Evolutionary conservation across 2,113 vertebrate genomes (phyloP), one percentile per base, ranked within the genome.

Genomic region (Benitochromis conjunctus): DNA sequence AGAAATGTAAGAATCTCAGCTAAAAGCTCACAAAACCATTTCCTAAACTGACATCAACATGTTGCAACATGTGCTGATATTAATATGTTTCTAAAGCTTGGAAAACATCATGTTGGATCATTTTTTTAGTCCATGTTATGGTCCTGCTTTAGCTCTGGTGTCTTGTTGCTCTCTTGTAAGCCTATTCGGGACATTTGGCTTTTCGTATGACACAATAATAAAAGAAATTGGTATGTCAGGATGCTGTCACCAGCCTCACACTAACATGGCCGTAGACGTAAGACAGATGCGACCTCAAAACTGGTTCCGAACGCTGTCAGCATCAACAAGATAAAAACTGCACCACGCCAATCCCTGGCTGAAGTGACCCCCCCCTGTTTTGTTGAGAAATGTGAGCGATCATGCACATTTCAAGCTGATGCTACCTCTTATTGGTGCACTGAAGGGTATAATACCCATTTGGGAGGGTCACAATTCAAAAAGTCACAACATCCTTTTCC

Each of bases 351-450:
- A 16, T 41, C 77, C 66, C 24, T 3, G 29, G 41, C 74, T 31
- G 13, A 24, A 7, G 60, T 36, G 78, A 89, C 86, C 90, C 87
- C 78, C 18, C 60, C 26, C 21, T 43, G 56, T 71, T 71, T 80
- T 54, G 51, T 41, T 79, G 85, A 81, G 77, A 86, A 66, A 82
- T 64, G 85, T 16, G 29, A 24, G 62, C 21, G 60, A 87, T 91
- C 81, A 55, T 74, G 71, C 57, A 83, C 82, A 91, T 92, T 87
- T 91, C 74, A 76, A 80, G 78, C 46, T 48, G 83, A 82, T 78
- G 2, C 62, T 43, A 5, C 78, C 19, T 90, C 81, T 89, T 66
- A 85, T 43, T 80, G 74, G 64, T 12, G 81, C 82, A 46, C 36
- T 83, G 81, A 89, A 80, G 83, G 64, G 85, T 86, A 56, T 87